Conservation (phyloP, 2,888 invertebrate species). For the Drosophila mettleri region DNA sequence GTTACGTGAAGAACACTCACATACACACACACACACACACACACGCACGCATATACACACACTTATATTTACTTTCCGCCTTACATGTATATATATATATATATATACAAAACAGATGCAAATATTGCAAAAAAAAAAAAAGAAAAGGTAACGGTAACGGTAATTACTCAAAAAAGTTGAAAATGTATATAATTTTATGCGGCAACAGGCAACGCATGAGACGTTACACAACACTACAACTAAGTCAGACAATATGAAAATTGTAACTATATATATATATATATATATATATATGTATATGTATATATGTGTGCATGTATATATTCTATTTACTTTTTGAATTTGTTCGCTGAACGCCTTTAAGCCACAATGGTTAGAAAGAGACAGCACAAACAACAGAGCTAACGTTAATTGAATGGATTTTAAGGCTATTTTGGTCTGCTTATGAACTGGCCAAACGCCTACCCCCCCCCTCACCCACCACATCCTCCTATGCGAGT, state of each 20-base stretch:
- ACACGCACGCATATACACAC: slow-evolving; percentile 4
- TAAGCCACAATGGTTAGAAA: slow-evolving; percentile 45
- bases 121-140: neutral
- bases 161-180: neutral
- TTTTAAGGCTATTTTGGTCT: slow-evolving; percentile 30
- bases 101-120: slow-evolving; percentile 21
- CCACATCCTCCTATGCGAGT: no score
- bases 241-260: neutral
- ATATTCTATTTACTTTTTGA: slow-evolving; percentile 2
- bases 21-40: slow-evolving; percentile 6
- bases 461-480: neutral
- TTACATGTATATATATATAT: slow-evolving; percentile 18
- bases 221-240: slow-evolving; percentile 12
- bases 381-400: slow-evolving; percentile 2
- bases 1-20: slow-evolving; percentile 17
- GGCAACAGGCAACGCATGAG: neutral
- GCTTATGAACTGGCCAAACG: slow-evolving; percentile 14
- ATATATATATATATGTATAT: no score
- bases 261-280: slow-evolving; percentile 11
- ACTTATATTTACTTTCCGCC: slow-evolving; percentile 8
- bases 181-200: neutral
- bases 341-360: slow-evolving; percentile 18
- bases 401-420: slow-evolving; percentile 1
- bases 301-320: neutral
- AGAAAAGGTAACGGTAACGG: neutral